Evolutionary conservation across 2,797 vertebrate genomes (phyloP).

Genomic region (Hylomyscus alleni): DNA sequence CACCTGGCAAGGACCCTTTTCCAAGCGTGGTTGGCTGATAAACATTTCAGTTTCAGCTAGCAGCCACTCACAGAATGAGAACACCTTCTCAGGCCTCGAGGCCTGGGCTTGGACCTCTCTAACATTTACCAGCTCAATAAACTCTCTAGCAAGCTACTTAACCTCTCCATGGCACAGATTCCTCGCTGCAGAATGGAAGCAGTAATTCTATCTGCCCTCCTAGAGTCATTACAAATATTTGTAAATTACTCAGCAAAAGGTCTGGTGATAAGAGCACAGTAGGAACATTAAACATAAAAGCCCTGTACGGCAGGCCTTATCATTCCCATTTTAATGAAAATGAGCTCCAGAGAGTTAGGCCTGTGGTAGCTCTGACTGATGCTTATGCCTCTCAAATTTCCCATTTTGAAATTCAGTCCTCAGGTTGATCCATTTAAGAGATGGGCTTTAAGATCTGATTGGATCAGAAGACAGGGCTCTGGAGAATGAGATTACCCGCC

Average conservation of each 20-base stretch:
- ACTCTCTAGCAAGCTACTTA: neutral
- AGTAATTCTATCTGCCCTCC: neutral
- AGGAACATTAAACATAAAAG: conserved; percentile 18
- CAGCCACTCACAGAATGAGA: neutral
- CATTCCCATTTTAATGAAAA: conserved; percentile 32
- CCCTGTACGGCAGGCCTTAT: neutral
- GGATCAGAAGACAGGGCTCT: neutral
- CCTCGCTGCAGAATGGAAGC: neutral
- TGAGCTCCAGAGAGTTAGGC: neutral
- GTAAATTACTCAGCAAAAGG: neutral
- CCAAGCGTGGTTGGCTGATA: neutral
- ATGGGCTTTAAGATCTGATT: neutral
- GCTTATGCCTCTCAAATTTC: neutral
- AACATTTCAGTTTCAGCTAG: neutral
- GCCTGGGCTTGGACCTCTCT: neutral
- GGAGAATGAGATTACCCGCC: neutral
- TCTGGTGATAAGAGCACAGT: neutral
- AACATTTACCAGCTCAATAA: neutral
- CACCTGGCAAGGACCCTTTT: conserved; percentile 3
- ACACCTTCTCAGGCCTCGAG: neutral
- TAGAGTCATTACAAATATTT: conserved; percentile 22
- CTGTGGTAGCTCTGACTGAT: too few relatives aligned
- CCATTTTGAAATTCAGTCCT: neutral
- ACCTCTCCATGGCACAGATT: neutral
- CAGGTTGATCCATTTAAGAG: neutral